Percentiles rank a stretch among this genome's conserved stretches.
These are phyloP conservation scores for Plecotus auritus DNA, from an alignment of 2,113 vertebrate genomes.

Conservation along the genomic window DNA sequence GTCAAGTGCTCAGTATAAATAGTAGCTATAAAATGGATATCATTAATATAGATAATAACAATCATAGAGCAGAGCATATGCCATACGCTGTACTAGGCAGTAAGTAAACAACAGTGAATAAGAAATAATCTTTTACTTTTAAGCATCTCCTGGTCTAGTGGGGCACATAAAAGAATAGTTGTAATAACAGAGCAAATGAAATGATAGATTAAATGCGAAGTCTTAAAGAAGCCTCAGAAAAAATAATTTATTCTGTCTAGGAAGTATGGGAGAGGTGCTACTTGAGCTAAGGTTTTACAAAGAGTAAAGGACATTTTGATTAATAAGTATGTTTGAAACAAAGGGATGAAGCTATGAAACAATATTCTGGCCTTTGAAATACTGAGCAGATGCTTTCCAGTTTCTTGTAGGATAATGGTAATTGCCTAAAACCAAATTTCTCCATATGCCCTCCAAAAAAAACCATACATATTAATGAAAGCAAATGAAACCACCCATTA, in stretches of 20 bases:
- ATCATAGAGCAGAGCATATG: not conserved
- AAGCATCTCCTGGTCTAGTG: not conserved
- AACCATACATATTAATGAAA: not conserved
- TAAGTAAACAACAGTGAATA: slow-evolving; percentile 26
- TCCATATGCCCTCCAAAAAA: not conserved
- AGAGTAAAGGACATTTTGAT: not conserved
- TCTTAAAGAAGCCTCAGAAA: slow-evolving; percentile 12
- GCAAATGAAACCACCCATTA: not conserved
- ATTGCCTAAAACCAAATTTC: not conserved
- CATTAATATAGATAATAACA: not conserved
- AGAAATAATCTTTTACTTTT: not conserved
- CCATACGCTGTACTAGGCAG: not conserved
- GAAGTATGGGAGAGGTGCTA: not conserved
- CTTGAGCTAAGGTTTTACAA: not conserved
- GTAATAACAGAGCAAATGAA: not conserved
- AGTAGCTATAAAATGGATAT: not conserved
- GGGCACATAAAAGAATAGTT: not conserved
- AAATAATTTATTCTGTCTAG: not conserved
- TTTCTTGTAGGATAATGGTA: not conserved
- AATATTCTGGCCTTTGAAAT: slow-evolving; percentile 18
- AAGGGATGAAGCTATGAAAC: not conserved
- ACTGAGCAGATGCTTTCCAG: not conserved
- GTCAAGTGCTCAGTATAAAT: not conserved
- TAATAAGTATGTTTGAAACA: not conserved
- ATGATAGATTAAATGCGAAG: not conserved